A percentile compares a stretch with the other conserved stretches of the same genome.
phyloP scores from a whole-genome alignment of 2,888 invertebrate genomes.

The Chalcis sispes region DNA sequence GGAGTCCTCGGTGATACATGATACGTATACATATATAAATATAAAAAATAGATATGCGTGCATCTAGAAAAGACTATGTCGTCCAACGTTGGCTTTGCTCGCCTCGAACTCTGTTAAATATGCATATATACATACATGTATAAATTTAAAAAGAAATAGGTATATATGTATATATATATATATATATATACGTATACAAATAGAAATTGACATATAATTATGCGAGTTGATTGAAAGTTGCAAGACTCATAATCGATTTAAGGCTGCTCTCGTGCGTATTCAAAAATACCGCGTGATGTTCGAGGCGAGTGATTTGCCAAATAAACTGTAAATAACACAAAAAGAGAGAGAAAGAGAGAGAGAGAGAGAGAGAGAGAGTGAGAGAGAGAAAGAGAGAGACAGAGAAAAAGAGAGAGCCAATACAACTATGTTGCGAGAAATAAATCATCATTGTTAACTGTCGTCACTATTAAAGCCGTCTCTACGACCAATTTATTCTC shows the following conservation, averaged over 20 bases:
- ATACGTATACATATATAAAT: too few species aligned
- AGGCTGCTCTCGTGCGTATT: slow-evolving; percentile 1
- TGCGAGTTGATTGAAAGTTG: neutral
- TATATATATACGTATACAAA: too few species aligned
- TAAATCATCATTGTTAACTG: slow-evolving; percentile 43
- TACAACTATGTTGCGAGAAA: slow-evolving; percentile 25
- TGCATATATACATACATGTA: too few species aligned
- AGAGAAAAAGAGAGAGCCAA: neutral
- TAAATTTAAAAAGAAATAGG: too few species aligned
- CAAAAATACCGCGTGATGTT: slow-evolving; percentile 16
- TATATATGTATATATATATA: too few species aligned
- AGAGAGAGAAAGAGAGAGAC: neutral
- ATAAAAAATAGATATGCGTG: slow-evolving; percentile 2
- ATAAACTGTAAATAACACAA: neutral
- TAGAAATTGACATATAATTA: neutral
- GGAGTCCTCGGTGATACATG: slow-evolving; percentile 67
- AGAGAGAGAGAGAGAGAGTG: neutral
- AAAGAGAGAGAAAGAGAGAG: neutral
- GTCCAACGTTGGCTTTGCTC: neutral
- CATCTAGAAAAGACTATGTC: neutral
- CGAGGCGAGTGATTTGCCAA: slow-evolving; percentile 23
- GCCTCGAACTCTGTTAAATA: slow-evolving; percentile 1
- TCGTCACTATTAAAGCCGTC: slow-evolving; percentile 36
- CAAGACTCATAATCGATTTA: neutral
- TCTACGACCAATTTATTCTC: neutral